These are phyloP conservation scores for Xyliphius kryptos DNA, from an alignment of 2,113 vertebrate genomes.

Conservation along the genomic window DNA sequence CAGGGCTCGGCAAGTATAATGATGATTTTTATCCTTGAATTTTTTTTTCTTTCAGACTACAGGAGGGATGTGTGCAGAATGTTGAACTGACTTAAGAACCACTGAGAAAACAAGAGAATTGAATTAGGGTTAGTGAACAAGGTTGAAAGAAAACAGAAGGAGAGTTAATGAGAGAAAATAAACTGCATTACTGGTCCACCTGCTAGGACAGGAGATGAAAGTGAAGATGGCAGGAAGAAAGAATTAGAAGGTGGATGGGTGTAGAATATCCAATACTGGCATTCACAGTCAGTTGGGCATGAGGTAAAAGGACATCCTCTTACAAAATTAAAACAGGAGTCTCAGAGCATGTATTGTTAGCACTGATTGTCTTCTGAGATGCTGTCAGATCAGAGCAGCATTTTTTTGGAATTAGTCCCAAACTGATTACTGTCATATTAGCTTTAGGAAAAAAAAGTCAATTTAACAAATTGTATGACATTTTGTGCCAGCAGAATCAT, in stretches of 20 bases:
- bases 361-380: not conserved
- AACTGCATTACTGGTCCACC: conserved; percentile 44
- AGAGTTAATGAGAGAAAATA: conserved; percentile 52
- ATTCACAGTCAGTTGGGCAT: not conserved
- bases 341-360: not conserved
- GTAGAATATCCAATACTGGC: not conserved
- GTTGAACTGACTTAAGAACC: conserved; percentile 27
- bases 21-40: conserved; percentile 4
- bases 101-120: conserved; percentile 29
- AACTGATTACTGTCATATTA: conserved; percentile 19
- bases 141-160: conserved; percentile 41
- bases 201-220: conserved; percentile 34
- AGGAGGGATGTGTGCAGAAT: conserved; percentile 35
- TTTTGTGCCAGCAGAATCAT: not conserved
- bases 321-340: conserved; percentile 13
- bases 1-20: conserved; percentile 25
- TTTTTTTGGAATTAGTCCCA: no score
- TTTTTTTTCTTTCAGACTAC: conserved; percentile 7
- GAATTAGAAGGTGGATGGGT: conserved; percentile 4
- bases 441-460: not conserved
- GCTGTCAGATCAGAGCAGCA: not conserved
- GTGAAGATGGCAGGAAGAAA: conserved; percentile 5
- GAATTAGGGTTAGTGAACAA: conserved; percentile 39
- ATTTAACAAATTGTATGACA: conserved; percentile 2
- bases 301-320: not conserved